Base-by-base conservation (phyloP, 37 sponge, comb jelly and placozoan species). In the Theonella swinhoei region DNA sequence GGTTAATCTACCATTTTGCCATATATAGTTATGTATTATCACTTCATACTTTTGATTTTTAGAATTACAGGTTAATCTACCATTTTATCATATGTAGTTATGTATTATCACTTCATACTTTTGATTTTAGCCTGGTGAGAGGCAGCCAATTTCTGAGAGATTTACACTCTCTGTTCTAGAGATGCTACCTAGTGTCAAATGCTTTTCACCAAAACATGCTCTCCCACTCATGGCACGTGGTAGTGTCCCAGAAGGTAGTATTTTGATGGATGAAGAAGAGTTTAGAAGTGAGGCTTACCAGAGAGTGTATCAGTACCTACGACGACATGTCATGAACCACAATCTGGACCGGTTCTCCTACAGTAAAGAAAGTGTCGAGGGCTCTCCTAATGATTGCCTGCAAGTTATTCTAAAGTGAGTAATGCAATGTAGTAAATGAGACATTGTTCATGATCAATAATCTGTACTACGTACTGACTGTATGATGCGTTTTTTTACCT, bases 281-380 rank as follows among this genome's bases (percentile, higher is more conserved):
- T 80, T 91, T 30, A 14, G 38, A 1, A 65, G 66, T 63, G 71
- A 68, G 4, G 4, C 68, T 3, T 95, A 75, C 59, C 96, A 95
- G 70, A 39, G 88, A 47, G 92, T 91, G 23, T 91, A 75, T 36
- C 88, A 86, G 75, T 95, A 95, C 76, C 81, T 95, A 22, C 30
- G 39, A 32, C 61, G 82, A 3, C 77, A 83, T 40, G 64, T 20
- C 2, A 25, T 0, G 0, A 14, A 71, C 3, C 9, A 32, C 11
- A 39, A 79, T 31, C 30, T 94, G 14, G 94, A 87, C 33, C 5
- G 24, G 1, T 94, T 83, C 62, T 25, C 31, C 0, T 94, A 69
- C 75, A 38, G 9, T 25, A 37, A 32, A 24, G 63, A 36, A 34
- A 38, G 63, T 42, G 75, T 67, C 33, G 62, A 62, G 20, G 88